Base-by-base conservation (phyloP, 2,888 invertebrate genomes). In the Drosophila kanekoi region DNA sequence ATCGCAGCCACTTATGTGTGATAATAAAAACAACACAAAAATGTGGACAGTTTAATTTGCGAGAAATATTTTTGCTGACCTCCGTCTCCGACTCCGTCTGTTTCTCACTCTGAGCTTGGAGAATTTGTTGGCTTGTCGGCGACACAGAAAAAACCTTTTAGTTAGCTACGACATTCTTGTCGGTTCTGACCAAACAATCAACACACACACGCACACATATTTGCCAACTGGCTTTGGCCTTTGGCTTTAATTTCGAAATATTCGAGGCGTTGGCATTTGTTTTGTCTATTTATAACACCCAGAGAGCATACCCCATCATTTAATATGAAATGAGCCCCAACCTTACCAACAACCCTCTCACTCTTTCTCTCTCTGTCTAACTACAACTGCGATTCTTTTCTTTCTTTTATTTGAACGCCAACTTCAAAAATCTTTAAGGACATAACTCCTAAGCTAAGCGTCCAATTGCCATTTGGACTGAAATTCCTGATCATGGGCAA, bases 211-310 rank as follows among this genome's bases (percentile, higher is more conserved):
- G 28, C 35, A 28, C 44, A 38, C 28, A 80, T 80, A n/a, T 82
- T 76, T 76, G 64, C 62, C 60, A 76, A 77, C 66, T 74, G 87
- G 81, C 79, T 73, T 83, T 84, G 84, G 87, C 84, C 79, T 73
- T 83, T 84, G 84, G 79, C 87, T 83, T 86, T 83, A 83, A 83
- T 83, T 86, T 83, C 79, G 65, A 59, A 69, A 82, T 72, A 82
- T 78, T 68, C 71, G 67, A 66, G 72, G 70, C 81, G 72, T 68
- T 76, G 66, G 76, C 73, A 79, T 81, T 77, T 79, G 77, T 74
- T 70, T 68, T 74, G 72, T 79, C 84, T 81, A 86, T 83, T 83
- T 83, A 70, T 83, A 82, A 70, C 81, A 66, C 56, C 32, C 49
- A 10, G 20, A 9, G 5, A 56, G 23, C 45, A 13, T n/a, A 18